A percentile compares a stretch with the other conserved stretches of the same genome.
Conservation (phyloP, 2,113 vertebrate genomes). For the Chaenogobius annularis region DNA sequence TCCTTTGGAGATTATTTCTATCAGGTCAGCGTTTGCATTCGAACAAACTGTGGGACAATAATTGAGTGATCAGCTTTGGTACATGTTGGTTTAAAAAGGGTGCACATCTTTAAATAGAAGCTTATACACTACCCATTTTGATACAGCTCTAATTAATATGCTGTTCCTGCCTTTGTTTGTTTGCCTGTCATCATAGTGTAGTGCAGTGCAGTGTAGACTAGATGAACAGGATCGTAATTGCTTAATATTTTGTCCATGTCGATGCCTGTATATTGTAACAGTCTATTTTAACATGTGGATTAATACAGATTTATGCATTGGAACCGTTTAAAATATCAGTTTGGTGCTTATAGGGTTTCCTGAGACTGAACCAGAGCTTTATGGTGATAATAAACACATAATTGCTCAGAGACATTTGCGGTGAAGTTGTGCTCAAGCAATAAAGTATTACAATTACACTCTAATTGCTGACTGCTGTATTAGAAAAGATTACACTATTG, state of each 20-base stretch:
- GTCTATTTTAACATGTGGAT: neutral
- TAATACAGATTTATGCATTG: neutral
- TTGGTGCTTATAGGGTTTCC: neutral
- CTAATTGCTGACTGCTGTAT: neutral
- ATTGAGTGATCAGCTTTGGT: too few species aligned
- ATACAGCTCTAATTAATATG: too few species aligned
- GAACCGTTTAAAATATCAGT: neutral
- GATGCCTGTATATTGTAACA: neutral
- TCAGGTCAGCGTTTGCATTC: too few species aligned
- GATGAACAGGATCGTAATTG: neutral
- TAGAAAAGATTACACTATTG: neutral
- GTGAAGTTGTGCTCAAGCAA: neutral
- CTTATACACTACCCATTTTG: too few species aligned
- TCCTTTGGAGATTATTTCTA: too few species aligned
- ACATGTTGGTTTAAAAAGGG: too few species aligned
- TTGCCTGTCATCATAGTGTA: too few species aligned
- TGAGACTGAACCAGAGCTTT: constrained; percentile 4
- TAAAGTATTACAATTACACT: constrained; percentile 1
- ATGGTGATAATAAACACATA: constrained; percentile 5
- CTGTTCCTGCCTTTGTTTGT: too few species aligned
- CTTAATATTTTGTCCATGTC: neutral
- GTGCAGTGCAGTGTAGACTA: neutral
- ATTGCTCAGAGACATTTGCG: constrained; percentile 2
- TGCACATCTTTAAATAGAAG: too few species aligned
- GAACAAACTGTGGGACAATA: too few species aligned